Evolutionary conservation across 2,888 invertebrate genomes (phyloP), one percentile per base, ranked within the genome.

Genomic region (Argyra leucocephala): DNA sequence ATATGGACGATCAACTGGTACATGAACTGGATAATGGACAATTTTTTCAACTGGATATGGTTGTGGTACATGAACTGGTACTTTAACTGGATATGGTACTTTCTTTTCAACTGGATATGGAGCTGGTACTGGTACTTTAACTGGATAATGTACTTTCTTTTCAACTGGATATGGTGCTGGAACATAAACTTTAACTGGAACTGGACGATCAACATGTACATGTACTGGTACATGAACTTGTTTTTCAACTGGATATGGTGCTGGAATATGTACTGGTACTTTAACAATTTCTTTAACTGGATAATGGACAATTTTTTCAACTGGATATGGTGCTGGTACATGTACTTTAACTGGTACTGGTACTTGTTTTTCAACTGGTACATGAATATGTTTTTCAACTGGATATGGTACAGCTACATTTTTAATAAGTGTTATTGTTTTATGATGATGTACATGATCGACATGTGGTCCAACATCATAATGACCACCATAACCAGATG

Each of bases 121-220:
- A 23, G 84, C 84, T 67, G 84, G 83, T 58, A 83, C 83, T 48
- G 83, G 87, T 61, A 88, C 88, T 77, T 88, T 88, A 37, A 91
- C 88, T 72, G 89, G 89, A 76, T 85, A 84, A 48, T 86, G 90
- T 18, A 90, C 78, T 76, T 86, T 85, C 78, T 89, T 89, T 78
- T 88, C 88, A 22, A 90, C 90, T 69, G 89, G 89, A 81, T 90
- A 90, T 71, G 90, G 90, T 73, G 89, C 88, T 67, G 89, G 89
- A 65, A 90, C 89, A 65, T 84, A 81, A 65, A 90, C 89, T 81
- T 90, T 89, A 72, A 90, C 89, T 74, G 90, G 89, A 78, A 86
- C 86, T 67, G 90, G 90, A 77, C 88, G 86, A 78, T 89, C 89
- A 70, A 89, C 88, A 73, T 85, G 88, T 65, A 88, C 88, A 72